Evolutionary conservation across 1,140 invertebrate species (phyloP).

Genomic region (Sesamia nonagrioides): DNA sequence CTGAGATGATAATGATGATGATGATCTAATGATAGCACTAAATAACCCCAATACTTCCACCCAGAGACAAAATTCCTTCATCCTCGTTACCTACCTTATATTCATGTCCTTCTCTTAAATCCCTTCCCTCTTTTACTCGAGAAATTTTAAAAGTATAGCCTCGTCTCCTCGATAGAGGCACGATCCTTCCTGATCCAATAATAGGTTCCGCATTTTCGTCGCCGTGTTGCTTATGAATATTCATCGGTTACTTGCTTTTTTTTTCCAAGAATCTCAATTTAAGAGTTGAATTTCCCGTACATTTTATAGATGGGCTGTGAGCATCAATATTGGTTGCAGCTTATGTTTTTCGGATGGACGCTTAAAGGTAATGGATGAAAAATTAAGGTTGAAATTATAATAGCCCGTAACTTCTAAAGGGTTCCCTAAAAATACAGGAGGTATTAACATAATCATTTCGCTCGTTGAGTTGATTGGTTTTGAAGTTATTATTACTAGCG

Average conservation of each 20-base stretch:
- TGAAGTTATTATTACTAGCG: neutral
- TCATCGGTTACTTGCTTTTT: conserved; percentile 42
- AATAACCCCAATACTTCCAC: neutral
- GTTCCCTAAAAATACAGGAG: conserved; percentile 20
- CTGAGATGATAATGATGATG: too few species aligned
- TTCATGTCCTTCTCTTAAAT: conserved; percentile 42
- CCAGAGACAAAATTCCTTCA: conserved; percentile 10
- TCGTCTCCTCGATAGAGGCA: conserved; percentile 18
- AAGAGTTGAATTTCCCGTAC: conserved; percentile 42
- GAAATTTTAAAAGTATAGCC: conserved; percentile 50
- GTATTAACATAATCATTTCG: conserved; percentile 22
- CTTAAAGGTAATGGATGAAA: conserved; percentile 30
- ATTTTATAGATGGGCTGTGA: conserved; percentile 36
- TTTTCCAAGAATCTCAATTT: conserved; percentile 37
- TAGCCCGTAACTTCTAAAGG: neutral
- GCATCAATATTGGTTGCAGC: conserved; percentile 4
- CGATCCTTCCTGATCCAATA: conserved; percentile 53
- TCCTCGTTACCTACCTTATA: neutral
- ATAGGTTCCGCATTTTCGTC: conserved; percentile 49
- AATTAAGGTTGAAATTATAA: conserved; percentile 34
- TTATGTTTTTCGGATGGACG: conserved; percentile 32
- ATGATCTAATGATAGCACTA: too few species aligned
- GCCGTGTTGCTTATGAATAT: conserved; percentile 46
- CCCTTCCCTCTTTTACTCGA: conserved; percentile 37
- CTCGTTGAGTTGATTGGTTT: neutral